A percentile compares a stretch with the other conserved stretches of the same genome.
Conservation (phyloP, 2,113 vertebrate species). For the Calonectris borealis region DNA sequence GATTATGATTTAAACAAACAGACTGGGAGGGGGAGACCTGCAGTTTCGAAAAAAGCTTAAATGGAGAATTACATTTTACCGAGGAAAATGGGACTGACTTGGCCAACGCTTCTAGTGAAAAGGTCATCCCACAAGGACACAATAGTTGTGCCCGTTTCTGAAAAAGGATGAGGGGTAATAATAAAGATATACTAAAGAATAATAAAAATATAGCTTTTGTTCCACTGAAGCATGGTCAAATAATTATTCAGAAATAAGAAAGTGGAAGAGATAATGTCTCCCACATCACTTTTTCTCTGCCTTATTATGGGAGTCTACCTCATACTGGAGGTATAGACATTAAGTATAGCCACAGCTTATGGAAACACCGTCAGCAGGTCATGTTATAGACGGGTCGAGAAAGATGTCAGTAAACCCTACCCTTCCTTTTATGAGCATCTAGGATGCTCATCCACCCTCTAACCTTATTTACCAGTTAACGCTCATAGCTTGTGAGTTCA, state of each 20-base stretch:
- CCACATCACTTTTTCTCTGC: neutral
- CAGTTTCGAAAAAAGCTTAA: neutral
- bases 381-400: neutral
- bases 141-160: neutral
- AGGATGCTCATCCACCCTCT: neutral
- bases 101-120: neutral
- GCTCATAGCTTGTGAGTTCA: neutral
- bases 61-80: neutral
- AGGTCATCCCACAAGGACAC: neutral
- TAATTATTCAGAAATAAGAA: neutral
- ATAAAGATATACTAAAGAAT: neutral
- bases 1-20: constrained; percentile 18
- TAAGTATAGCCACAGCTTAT: neutral
- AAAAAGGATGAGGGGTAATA: neutral
- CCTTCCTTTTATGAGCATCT: neutral
- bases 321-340: neutral
- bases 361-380: neutral
- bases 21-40: neutral
- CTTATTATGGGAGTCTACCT: neutral
- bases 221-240: neutral
- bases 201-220: neutral
- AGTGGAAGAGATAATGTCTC: neutral
- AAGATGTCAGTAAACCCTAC: neutral
- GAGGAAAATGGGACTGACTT: neutral
- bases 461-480: neutral